A percentile compares a stretch with the other conserved stretches of the same genome.
phyloP scores from a whole-genome alignment of 92 coral and sea anemone species.

The Epizoanthus fatuus region DNA sequence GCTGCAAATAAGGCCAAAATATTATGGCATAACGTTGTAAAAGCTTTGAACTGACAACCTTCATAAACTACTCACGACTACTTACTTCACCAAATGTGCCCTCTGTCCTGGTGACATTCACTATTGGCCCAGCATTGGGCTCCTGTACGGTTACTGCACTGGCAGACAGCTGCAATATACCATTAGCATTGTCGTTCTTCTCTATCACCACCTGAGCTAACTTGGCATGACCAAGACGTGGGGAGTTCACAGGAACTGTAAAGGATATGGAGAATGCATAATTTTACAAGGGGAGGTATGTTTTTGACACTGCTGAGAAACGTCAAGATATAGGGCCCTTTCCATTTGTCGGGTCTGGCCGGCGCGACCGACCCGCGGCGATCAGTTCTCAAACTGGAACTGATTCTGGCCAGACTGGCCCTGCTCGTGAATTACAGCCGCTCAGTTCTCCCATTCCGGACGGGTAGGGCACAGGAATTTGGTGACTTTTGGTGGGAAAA shows the following conservation, averaged over 20 bases:
- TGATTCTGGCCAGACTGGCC: no score
- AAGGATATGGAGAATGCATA: not conserved
- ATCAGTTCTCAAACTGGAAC: no score
- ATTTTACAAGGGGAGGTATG: not conserved
- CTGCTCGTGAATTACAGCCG: no score
- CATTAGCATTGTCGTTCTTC: conserved; percentile 95
- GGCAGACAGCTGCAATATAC: conserved; percentile 86
- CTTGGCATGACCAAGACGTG: conserved; percentile 82
- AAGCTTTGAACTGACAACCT: no score
- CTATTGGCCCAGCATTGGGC: conserved; percentile 75
- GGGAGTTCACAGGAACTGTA: conserved; percentile 83
- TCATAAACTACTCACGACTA: not conserved
- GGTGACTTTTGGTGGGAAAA: no score
- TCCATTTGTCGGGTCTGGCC: no score
- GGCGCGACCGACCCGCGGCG: no score
- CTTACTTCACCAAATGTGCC: conserved; percentile 96
- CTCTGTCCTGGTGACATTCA: conserved; percentile 83
- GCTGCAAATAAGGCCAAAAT: no score
- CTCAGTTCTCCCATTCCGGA: no score
- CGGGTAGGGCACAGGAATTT: no score
- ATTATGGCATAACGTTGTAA: no score
- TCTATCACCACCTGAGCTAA: conserved; percentile 75
- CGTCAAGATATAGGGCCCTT: no score
- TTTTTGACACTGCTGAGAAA: not conserved
- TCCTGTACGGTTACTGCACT: conserved; percentile 83